Evolutionary conservation across 2,113 vertebrate genomes (phyloP).

Genomic region (Sminthopsis crassicaudata): DNA sequence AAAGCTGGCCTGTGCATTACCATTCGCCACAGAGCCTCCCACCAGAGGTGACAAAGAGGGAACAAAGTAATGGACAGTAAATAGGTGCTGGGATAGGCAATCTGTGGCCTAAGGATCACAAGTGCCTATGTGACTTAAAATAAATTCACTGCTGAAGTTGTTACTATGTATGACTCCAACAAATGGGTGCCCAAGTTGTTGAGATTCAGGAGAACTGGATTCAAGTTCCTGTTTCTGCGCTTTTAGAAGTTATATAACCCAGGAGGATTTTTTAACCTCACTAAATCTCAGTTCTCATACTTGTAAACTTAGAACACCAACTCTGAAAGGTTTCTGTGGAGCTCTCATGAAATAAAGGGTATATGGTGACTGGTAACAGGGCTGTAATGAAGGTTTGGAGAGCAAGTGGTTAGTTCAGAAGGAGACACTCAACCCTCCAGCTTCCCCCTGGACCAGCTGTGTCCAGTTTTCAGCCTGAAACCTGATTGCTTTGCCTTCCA

Average conservation of each 20-base stretch:
- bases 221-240: neutral
- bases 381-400: neutral
- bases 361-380: neutral
- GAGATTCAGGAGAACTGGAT: neutral
- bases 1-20: neutral
- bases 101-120: neutral
- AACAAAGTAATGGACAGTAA: neutral
- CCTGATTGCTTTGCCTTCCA: neutral
- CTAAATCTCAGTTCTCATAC: neutral
- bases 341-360: neutral
- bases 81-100: neutral
- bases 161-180: neutral
- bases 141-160: neutral
- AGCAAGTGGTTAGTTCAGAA: neutral
- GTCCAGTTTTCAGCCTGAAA: neutral
- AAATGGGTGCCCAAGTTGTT: neutral
- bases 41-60: neutral
- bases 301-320: neutral
- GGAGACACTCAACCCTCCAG: neutral
- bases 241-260: neutral
- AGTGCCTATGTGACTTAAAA: neutral
- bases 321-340: neutral
- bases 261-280: neutral
- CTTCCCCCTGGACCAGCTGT: neutral
- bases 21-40: neutral